Base-by-base conservation (phyloP, 2,797 vertebrate species). In the Enteromius anoplus region DNA sequence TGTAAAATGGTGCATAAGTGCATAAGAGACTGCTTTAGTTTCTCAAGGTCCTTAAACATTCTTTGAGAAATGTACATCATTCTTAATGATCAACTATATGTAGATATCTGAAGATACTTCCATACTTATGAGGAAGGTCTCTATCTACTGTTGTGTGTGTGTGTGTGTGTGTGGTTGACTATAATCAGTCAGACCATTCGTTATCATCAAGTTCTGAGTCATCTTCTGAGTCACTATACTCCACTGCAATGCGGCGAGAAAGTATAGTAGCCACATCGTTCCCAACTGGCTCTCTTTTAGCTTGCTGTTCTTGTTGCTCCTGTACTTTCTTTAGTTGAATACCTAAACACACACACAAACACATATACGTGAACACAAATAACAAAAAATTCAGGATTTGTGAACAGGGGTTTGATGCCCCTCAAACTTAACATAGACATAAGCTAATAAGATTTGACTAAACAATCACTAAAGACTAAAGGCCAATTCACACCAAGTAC, bases 271-370 rank as follows among this genome's bases (percentile, higher is more conserved):
- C 97, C 19, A 99, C 97, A 0, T 99, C 97, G 0, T 99, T 97
- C 78, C 97, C 96, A 47, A 96, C 94, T 1, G 95, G 96, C 86
- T 98, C 96, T 0, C 94, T 93, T 88, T 97, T 97, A n/a, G 93
- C 96, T 91, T 97, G 96, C 88, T 97, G 96, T 32, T 98, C 97
- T 77, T 97, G 96, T 60, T 98, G 96, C 87, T 98, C 98, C 88
- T 99, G 97, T 0, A 98, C 97, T 89, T 97, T 97, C 89, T 97
- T 97, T 37, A 99, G 93, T 90, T 98, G 97, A 91, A 99, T 98
- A 85, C 97, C 98, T 99, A 34, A 62, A 85, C 47, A 86, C 29
- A 72, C 79, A 65, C 29, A 45, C 19, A 90, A 17, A 90, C 1
- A 84, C 21, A 75, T 12, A 53, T 76, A 80, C 5, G 82, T 3